These are phyloP conservation scores for Lutraria lutraria DNA, from an alignment of 2,888 invertebrate genomes.

Conservation along the genomic window DNA sequence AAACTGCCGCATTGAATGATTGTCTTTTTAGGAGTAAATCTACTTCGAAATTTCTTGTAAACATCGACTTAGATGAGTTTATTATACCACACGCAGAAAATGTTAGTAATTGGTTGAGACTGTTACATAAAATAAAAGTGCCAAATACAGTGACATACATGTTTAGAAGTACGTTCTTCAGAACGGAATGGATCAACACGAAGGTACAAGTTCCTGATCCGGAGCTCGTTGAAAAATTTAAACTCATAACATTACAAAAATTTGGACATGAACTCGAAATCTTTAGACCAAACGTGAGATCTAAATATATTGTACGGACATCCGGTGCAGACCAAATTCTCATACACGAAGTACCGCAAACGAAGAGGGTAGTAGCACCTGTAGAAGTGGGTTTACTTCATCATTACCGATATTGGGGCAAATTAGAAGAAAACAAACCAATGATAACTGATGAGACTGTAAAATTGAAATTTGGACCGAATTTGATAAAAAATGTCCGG, in stretches of 20 bases:
- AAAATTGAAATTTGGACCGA: slow-evolving; percentile 61
- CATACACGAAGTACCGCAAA: slow-evolving; percentile 75
- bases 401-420: slow-evolving; percentile 80
- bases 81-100: slow-evolving; percentile 78
- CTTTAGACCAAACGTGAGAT: slow-evolving; percentile 64
- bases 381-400: slow-evolving; percentile 71
- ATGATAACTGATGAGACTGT: slow-evolving; percentile 60
- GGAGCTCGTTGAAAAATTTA: slow-evolving; percentile 69
- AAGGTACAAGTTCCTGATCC: slow-evolving; percentile 50
- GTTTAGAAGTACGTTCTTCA: slow-evolving; percentile 76
- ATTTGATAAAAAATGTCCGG: slow-evolving; percentile 59
- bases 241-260: slow-evolving; percentile 75
- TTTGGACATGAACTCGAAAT: slow-evolving; percentile 70
- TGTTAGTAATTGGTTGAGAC: slow-evolving; percentile 68
- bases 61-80: slow-evolving; percentile 85
- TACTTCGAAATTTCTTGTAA: slow-evolving; percentile 79
- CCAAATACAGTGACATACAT: slow-evolving; percentile 50
- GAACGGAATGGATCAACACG: slow-evolving; percentile 74
- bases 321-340: slow-evolving; percentile 69
- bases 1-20: slow-evolving; percentile 84
- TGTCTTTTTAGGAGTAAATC: slow-evolving; percentile 82
- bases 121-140: background rate
- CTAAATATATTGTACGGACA: slow-evolving; percentile 79
- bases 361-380: slow-evolving; percentile 43
- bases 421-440: slow-evolving; percentile 40